Base-by-base conservation (phyloP, 2,888 invertebrate species). In the Hoplodrina ambigua region DNA sequence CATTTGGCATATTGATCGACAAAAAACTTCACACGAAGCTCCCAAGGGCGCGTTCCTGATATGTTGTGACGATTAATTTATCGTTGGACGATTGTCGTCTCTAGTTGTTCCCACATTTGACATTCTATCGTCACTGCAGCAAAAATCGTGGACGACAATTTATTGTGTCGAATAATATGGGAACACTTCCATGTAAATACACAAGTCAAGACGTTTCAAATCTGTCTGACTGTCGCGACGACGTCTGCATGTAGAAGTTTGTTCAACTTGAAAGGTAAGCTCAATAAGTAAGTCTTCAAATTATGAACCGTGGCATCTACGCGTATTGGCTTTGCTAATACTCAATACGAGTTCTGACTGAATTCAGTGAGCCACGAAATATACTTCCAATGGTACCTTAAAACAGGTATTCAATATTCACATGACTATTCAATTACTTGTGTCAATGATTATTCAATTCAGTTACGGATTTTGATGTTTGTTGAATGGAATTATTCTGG, bases 351-450 rank as follows among this genome's bases (percentile, higher is more conserved):
- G 41, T 44, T 53, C 53, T 37, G 57, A 37, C 46, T 65, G 54
- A 67, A 66, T 20, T 61, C 77, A 81, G n/a, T 67, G 81, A 81
- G 59, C 67, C 77, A 54, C 4, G 66, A 67, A 72, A 72, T 69
- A 63, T 76, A 63, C 44, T 74, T 76, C 30, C 44, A 53, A 17
- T 8, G 37, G 37, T 37, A 30, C 10, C 41, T n/a, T 59, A 49
- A 52, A 37, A 6, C 50, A 50, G 54, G 17, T 41, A 62, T 54
- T 62, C 50, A 58, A 17, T 49, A 62, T 58, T 62, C 50, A 58
- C 13, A 55, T 37, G n/a, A 44, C 41, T 72, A 60, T 64, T 60
- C 55, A 75, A 72, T 53, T 56, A 76, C 17, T 15, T 54, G 52
- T 53, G 25, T 59, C 73, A 59, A 64, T 52, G 59, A 75, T 70